These are phyloP conservation scores for Harpagifer antarcticus DNA, from an alignment of 2,797 vertebrate genomes.

Conservation along the genomic window DNA sequence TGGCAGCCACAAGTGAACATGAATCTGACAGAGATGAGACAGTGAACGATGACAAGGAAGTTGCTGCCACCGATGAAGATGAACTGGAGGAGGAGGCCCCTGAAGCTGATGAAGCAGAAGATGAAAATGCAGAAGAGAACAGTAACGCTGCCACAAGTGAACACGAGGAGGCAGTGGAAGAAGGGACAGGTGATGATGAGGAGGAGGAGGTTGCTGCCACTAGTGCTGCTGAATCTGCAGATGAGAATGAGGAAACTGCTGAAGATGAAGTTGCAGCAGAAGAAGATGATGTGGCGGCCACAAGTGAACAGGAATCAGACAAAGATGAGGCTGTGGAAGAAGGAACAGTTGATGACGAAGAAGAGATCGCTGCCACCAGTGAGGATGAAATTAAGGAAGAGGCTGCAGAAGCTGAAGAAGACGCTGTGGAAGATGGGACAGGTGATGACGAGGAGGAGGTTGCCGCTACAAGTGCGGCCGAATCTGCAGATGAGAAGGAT, in stretches of 20 bases:
- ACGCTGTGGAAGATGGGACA: not conserved
- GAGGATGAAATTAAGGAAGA: too few species aligned
- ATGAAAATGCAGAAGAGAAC: constrained; percentile 1
- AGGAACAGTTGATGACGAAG: too few species aligned
- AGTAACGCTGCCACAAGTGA: constrained; percentile 14
- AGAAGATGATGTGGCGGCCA: not conserved
- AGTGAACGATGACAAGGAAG: too few species aligned
- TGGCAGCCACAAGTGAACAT: constrained; percentile 20
- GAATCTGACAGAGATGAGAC: constrained; percentile 13
- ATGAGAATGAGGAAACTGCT: constrained; percentile 27
- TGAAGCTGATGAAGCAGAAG: too few species aligned
- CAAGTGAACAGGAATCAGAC: too few species aligned
- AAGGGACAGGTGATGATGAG: constrained; percentile 1
- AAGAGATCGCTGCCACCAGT: not conserved
- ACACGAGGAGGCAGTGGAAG: constrained; percentile 10
- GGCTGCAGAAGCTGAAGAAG: not conserved
- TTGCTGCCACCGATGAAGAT: too few species aligned
- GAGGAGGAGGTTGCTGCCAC: not conserved
- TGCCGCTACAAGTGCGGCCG: not conserved
- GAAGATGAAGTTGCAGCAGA: not conserved
- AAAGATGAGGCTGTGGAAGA: too few species aligned
- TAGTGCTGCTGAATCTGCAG: constrained; percentile 38
- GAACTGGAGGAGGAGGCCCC: too few species aligned
- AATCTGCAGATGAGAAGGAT: constrained; percentile 25
- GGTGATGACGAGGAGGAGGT: constrained; percentile 4